phyloP scores from a whole-genome alignment of 2,888 invertebrate species.

The Willowsia nigromaculata region DNA sequence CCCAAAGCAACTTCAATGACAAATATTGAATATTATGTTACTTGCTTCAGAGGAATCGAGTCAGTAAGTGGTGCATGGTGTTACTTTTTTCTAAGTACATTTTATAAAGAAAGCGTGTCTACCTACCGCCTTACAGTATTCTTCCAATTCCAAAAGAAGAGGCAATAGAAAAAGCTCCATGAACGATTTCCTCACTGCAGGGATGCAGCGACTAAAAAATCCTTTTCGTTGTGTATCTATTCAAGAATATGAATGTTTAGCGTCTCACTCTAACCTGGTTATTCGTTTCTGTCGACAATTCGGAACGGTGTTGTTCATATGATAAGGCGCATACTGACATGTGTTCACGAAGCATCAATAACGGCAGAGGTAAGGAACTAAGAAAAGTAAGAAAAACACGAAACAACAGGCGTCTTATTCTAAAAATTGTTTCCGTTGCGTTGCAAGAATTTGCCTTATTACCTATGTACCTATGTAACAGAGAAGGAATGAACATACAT shows the following conservation, averaged over 20 bases:
- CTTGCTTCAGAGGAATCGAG: neutral
- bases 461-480: too few relatives aligned
- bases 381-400: too few relatives aligned
- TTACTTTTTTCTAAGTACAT: neutral
- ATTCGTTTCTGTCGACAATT: neutral
- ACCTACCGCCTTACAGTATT: too few relatives aligned
- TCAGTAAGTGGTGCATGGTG: neutral
- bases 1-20: neutral
- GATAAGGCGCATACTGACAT: too few relatives aligned
- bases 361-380: too few relatives aligned
- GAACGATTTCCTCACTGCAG: neutral
- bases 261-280: neutral
- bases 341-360: too few relatives aligned
- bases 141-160: neutral
- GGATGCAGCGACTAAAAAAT: neutral
- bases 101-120: neutral
- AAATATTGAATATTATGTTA: constrained; percentile 33
- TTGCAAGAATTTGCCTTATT: too few relatives aligned
- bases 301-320: neutral
- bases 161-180: neutral
- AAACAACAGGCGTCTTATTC: too few relatives aligned
- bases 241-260: neutral
- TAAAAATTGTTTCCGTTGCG: too few relatives aligned
- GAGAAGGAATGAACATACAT: too few relatives aligned
- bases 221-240: neutral